Percentiles rank a stretch among this genome's conserved stretches.
phyloP scores from a whole-genome alignment of 2,888 invertebrate genomes.

The Endotricha flammealis region DNA sequence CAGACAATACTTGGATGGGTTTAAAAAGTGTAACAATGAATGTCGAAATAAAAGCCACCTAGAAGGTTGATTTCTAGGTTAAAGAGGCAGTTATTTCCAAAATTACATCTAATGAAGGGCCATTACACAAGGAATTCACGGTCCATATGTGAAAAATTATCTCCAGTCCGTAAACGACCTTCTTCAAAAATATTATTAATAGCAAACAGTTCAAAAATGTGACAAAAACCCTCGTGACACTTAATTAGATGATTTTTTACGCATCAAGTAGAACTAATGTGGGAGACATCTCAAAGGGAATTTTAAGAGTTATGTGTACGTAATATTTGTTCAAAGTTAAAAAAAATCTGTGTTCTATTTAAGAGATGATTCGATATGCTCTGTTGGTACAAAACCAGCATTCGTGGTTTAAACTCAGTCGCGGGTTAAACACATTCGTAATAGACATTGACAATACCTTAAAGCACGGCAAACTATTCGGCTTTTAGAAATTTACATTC shows the following conservation, averaged over 20 bases:
- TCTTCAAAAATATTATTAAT: conserved; percentile 28
- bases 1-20: too few species aligned
- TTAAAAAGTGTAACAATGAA: too few species aligned
- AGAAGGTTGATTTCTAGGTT: too few species aligned
- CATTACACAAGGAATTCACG: conserved; percentile 35
- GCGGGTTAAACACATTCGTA: too few species aligned
- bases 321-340: conserved; percentile 9
- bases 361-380: conserved; percentile 9
- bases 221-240: conserved; percentile 12
- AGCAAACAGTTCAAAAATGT: conserved; percentile 15
- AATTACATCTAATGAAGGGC: conserved; percentile 50
- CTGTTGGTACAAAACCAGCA: too few species aligned
- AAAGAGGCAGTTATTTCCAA: conserved; percentile 33
- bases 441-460: too few species aligned
- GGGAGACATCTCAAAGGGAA: conserved; percentile 8
- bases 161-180: conserved; percentile 8
- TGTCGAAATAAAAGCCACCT: too few species aligned
- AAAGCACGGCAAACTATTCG: too few species aligned
- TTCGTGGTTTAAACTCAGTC: too few species aligned
- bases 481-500: too few species aligned
- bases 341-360: neutral
- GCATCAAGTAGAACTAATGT: conserved; percentile 8
- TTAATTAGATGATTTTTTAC: conserved; percentile 8
- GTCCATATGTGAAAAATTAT: conserved; percentile 36
- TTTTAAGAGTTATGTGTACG: conserved; percentile 3